These are phyloP conservation scores for Dolomedes plantarius DNA, from an alignment of 2,888 invertebrate genomes.

Conservation along the genomic window DNA sequence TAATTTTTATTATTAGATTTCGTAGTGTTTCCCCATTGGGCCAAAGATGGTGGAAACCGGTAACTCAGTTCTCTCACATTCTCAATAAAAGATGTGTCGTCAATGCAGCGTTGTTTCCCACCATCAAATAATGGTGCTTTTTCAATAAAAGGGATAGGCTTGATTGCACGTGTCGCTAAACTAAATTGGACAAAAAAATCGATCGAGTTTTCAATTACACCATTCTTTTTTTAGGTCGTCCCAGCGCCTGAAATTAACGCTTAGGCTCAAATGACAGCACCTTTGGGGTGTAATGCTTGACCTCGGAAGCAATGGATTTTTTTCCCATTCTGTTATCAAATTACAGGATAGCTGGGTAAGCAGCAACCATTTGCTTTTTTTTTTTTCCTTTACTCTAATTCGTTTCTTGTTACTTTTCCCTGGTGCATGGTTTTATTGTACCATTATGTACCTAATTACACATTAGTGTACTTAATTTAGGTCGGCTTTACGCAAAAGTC, in stretches of 20 bases:
- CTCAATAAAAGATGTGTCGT: constrained; percentile 25
- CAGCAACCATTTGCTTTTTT: neutral
- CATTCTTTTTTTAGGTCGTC: constrained; percentile 23
- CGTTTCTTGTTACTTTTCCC: neutral
- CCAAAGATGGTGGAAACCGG: neutral
- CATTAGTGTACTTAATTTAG: too few species aligned
- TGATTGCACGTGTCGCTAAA: constrained; percentile 40
- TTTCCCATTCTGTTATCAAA: neutral
- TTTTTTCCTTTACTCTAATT: neutral
- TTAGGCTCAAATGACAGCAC: constrained; percentile 23
- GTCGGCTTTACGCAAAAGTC: too few species aligned
- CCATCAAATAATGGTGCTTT: constrained; percentile 63
- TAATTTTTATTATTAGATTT: too few species aligned
- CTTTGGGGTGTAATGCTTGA: neutral
- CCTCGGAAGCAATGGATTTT: neutral
- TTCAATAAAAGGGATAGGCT: constrained; percentile 40
- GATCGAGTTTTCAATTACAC: constrained; percentile 54
- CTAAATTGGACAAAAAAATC: neutral
- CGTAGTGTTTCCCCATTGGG: too few species aligned
- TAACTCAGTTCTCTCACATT: neutral
- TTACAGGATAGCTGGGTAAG: constrained; percentile 12
- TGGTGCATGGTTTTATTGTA: neutral
- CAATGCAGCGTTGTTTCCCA: constrained; percentile 24
- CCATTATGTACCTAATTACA: neutral
- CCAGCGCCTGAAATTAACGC: constrained; percentile 29